phyloP scores from a whole-genome alignment of 2,888 invertebrate genomes.

The Coelinius sp. region DNA sequence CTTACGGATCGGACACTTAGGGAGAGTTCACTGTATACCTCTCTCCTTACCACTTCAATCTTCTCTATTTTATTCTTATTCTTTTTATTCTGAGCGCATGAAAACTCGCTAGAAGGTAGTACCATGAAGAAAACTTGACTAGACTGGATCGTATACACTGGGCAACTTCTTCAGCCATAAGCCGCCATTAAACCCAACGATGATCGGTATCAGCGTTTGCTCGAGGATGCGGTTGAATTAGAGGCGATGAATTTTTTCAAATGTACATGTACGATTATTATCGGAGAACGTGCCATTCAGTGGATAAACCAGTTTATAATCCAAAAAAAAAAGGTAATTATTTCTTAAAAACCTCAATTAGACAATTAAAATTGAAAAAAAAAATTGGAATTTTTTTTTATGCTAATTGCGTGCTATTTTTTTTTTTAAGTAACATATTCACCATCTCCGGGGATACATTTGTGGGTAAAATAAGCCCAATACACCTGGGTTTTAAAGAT shows the following conservation, averaged over 20 bases:
- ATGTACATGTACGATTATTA: neutral
- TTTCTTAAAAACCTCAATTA: too few species aligned
- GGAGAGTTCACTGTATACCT: too few species aligned
- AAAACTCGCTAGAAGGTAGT: neutral
- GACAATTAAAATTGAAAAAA: too few species aligned
- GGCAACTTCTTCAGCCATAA: slow-evolving; percentile 2
- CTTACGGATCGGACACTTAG: too few species aligned
- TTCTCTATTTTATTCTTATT: too few species aligned
- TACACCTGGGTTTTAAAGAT: slow-evolving; percentile 6
- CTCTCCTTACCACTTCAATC: slow-evolving; percentile 26
- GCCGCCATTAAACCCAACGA: slow-evolving; percentile 9
- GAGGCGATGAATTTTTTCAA: neutral
- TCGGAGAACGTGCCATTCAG: slow-evolving; percentile 7
- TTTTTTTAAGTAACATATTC: neutral
- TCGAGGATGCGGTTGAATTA: slow-evolving; percentile 19
- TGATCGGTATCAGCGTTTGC: slow-evolving; percentile 16
- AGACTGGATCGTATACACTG: neutral
- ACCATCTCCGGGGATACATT: neutral
- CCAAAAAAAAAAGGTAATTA: neutral
- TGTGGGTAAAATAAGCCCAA: neutral
- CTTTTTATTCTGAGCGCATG: neutral
- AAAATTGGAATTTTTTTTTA: slow-evolving; percentile 30
- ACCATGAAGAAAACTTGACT: neutral
- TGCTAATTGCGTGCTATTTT: slow-evolving; percentile 41
- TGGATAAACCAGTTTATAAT: neutral